Base-by-base conservation (phyloP, 2,797 vertebrate genomes). In the Takifugu rubripes region DNA sequence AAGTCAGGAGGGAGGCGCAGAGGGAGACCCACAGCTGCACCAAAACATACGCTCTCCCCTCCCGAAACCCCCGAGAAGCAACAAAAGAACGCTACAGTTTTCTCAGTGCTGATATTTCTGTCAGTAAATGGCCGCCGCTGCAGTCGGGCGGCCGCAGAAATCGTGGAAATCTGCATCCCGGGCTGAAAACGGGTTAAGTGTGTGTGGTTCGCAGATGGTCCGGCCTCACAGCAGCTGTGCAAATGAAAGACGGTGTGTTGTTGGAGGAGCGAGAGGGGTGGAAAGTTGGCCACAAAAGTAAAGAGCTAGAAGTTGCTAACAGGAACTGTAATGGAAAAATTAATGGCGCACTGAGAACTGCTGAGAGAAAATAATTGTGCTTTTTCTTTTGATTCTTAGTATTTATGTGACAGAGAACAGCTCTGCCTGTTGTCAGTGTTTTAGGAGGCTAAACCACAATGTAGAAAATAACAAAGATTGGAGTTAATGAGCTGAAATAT, bases 181-280 rank as follows among this genome's bases (percentile, higher is more conserved):
- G 67, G 66, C 70, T 55, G 60, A 76, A 65, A 72, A 66, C 63
- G 75, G 61, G 77, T 59, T 58, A 76, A 72, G 71, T 64, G 62
- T 78, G 15, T 73, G 81, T 66, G 75, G 73, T 61, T 78, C 69
- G 77, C 85, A 88, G 84, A 87, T 86, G 82, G 84, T 74, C 59
- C 52, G 64, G 83, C 82, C 77, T 85, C 75, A 52, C 69, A 81
- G 79, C 86, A 89, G 88, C 87, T 87, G 84, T 84, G 84, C 82
- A 88, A 90, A 90, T 84, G 86, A 88, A 87, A 88, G 85, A 87
- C 78, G 46, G 74, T 77, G 85, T 82, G 85, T 82, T 66, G 70
- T 48, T 85, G 75, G 84, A 88, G 80, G 64, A 84, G 81, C 52
- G 73, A 80, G 75, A 66, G 81, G 75, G 68, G 74, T 84, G 89